Percentiles rank a stretch among this genome's conserved stretches.
Conservation (phyloP, 2,113 vertebrate genomes). For the Rostratula benghalensis region DNA sequence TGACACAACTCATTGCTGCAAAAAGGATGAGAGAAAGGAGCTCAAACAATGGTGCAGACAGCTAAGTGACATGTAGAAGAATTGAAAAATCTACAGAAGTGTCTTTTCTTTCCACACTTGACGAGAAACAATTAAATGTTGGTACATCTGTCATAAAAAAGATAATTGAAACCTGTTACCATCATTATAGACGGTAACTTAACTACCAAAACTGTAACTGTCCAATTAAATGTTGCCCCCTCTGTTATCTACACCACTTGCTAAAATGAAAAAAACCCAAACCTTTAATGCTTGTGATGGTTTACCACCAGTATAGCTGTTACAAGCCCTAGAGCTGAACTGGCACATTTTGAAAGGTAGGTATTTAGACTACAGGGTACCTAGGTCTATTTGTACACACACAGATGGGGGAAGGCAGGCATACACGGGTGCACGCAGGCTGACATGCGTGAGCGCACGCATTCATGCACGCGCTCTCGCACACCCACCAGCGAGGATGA, state of each 20-base stretch:
- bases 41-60: constrained; percentile 89
- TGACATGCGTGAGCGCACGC: constrained; percentile 22
- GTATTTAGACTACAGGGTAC: not conserved
- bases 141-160: constrained; percentile 85
- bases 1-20: constrained; percentile 92
- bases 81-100: constrained; percentile 98
- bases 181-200: constrained; percentile 61
- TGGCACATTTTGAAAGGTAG: not conserved
- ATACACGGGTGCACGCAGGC: constrained; percentile 6
- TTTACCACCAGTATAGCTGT: constrained; percentile 19
- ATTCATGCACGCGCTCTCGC: not conserved
- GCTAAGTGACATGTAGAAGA: constrained; percentile 97
- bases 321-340: not conserved
- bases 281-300: constrained; percentile 24
- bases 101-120: constrained; percentile 86
- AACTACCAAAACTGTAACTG: constrained; percentile 70
- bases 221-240: constrained; percentile 61
- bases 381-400: not conserved
- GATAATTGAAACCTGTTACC: constrained; percentile 77
- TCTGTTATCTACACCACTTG: constrained; percentile 60
- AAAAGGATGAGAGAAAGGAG: constrained; percentile 85
- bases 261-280: constrained; percentile 51
- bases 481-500: constrained; percentile 28
- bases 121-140: constrained; percentile 89
- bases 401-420: constrained; percentile 13